Evolutionary conservation across 1,140 invertebrate genomes (phyloP).

Genomic region (Ips typographus): DNA sequence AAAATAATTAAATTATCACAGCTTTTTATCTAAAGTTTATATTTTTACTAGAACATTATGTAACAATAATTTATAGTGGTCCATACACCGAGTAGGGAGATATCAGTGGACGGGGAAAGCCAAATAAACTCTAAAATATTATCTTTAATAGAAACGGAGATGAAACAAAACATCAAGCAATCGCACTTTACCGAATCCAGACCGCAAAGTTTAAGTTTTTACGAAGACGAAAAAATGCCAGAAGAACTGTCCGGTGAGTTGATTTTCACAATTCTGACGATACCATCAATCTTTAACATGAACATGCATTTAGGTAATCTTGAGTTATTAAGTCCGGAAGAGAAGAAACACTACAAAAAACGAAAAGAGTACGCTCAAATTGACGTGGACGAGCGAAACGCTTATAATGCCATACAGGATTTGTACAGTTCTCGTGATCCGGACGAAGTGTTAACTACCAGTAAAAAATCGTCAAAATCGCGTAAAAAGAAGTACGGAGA

Average conservation of each 20-base stretch:
- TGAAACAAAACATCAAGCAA: slow-evolving; percentile 53
- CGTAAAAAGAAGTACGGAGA: slow-evolving; percentile 48
- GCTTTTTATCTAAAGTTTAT: background rate
- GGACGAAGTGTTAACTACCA: slow-evolving; percentile 44
- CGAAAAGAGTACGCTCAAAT: slow-evolving; percentile 47
- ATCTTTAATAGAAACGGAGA: slow-evolving; percentile 61
- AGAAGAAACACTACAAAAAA: slow-evolving; percentile 47
- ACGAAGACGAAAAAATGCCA: slow-evolving; percentile 51
- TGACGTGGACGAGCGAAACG: slow-evolving; percentile 48
- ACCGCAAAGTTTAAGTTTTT: slow-evolving; percentile 52
- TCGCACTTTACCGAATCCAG: slow-evolving; percentile 50
- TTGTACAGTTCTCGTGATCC: slow-evolving; percentile 44
- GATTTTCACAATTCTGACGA: background rate
- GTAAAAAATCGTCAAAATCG: slow-evolving; percentile 48
- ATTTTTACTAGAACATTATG: background rate
- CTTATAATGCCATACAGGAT: slow-evolving; percentile 50
- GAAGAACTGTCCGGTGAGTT: slow-evolving; percentile 49
- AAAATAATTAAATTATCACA: background rate
- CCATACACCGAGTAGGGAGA: slow-evolving; percentile 48
- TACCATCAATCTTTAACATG: background rate
- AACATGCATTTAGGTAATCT: slow-evolving; percentile 42
- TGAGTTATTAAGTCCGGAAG: slow-evolving; percentile 50
- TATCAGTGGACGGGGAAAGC: slow-evolving; percentile 59
- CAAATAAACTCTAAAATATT: slow-evolving; percentile 62
- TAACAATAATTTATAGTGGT: slow-evolving; percentile 22